These are phyloP conservation scores for Laticauda colubrina DNA, from an alignment of 2,113 vertebrate genomes.

Conservation along the genomic window DNA sequence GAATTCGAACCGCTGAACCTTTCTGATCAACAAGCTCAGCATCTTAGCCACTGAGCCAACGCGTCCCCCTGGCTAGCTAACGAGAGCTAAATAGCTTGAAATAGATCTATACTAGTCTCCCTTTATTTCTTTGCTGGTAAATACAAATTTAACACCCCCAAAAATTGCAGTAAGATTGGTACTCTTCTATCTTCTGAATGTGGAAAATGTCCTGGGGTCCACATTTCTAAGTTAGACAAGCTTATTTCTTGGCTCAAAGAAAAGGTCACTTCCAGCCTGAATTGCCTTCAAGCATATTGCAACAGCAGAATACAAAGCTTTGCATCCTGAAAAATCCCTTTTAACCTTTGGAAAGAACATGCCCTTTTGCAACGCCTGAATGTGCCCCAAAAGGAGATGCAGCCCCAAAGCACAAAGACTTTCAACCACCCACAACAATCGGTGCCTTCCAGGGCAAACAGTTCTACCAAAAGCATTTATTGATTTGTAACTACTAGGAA, in stretches of 20 bases:
- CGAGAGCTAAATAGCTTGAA: too few relatives aligned
- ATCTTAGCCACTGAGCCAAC: too few relatives aligned
- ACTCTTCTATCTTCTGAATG: not conserved
- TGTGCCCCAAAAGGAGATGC: not conserved
- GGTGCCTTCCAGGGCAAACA: not conserved
- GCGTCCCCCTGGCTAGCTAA: too few relatives aligned
- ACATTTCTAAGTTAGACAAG: not conserved
- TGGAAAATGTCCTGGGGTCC: not conserved
- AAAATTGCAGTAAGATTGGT: not conserved
- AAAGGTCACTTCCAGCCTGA: not conserved
- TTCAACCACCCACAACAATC: not conserved
- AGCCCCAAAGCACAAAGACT: not conserved
- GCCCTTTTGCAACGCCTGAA: not conserved
- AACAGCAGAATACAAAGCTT: not conserved
- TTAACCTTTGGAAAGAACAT: not conserved
- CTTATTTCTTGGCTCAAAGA: not conserved
- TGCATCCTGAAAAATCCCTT: not conserved
- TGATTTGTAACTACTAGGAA: not conserved
- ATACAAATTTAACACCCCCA: too few relatives aligned
- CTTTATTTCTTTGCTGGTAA: too few relatives aligned
- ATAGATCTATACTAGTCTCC: too few relatives aligned
- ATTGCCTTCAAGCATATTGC: not conserved
- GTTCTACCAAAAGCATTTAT: not conserved
- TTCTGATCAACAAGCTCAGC: too few relatives aligned
- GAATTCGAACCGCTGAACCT: too few relatives aligned